These are phyloP conservation scores for Phymatocera aterrima DNA, from an alignment of 2,888 invertebrate species.

Conservation along the genomic window DNA sequence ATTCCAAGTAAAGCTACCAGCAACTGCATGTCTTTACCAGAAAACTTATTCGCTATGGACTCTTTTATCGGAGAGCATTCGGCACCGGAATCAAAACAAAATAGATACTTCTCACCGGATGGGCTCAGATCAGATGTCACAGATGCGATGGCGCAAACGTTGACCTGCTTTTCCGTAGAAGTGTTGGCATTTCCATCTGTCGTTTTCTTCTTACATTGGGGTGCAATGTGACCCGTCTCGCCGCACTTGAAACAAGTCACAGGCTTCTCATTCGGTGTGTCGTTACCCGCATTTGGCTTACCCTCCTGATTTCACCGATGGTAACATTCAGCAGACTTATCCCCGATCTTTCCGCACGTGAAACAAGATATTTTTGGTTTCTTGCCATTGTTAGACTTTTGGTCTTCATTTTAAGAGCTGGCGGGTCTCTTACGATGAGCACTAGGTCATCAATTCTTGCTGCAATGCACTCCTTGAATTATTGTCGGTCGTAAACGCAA, in stretches of 20 bases:
- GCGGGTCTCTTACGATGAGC: slow-evolving; percentile 1
- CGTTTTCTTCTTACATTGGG: background rate
- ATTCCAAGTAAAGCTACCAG: slow-evolving; percentile 27
- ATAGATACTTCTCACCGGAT: slow-evolving; percentile 27
- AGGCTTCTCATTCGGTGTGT: background rate
- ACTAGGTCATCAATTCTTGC: slow-evolving; percentile 44
- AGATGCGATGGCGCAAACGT: background rate
- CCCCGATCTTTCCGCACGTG: background rate
- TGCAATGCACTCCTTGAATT: slow-evolving; percentile 41
- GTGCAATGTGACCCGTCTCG: background rate
- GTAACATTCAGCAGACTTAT: background rate
- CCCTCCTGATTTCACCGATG: background rate
- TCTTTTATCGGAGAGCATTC: slow-evolving; percentile 45
- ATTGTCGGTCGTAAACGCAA: slow-evolving; percentile 49
- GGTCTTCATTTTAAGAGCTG: background rate
- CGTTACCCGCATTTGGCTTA: background rate
- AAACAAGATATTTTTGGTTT: slow-evolving; percentile 1
- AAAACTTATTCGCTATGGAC: slow-evolving; percentile 35
- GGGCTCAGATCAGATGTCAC: background rate
- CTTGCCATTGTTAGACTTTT: background rate
- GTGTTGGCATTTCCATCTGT: background rate
- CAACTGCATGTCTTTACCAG: slow-evolving; percentile 26
- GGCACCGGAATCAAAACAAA: slow-evolving; percentile 46
- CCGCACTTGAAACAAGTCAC: slow-evolving; percentile 30
- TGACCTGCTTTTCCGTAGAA: background rate